Evolutionary conservation across 2,113 vertebrate species (phyloP).

Genomic region (Alces alces): DNA sequence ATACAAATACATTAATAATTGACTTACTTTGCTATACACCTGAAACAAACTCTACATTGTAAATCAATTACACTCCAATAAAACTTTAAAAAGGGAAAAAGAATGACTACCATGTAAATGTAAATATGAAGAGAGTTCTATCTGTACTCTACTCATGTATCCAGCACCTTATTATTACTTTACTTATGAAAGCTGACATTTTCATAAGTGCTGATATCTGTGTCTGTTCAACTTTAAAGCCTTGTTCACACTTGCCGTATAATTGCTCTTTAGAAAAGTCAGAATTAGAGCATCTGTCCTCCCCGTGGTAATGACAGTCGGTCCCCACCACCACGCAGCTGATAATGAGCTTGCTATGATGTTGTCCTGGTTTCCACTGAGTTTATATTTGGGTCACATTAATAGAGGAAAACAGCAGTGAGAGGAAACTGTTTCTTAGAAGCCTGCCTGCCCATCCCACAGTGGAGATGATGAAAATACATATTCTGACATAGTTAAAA

Average conservation of each 20-base stretch:
- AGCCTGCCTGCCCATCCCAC: background rate
- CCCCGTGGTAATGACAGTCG: background rate
- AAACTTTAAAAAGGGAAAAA: background rate
- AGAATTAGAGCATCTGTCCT: background rate
- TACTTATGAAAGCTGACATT: background rate
- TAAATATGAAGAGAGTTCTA: background rate
- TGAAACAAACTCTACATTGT: background rate
- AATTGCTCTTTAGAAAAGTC: background rate
- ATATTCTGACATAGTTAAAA: background rate
- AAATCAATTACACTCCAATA: background rate
- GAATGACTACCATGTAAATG: background rate
- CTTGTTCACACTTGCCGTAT: background rate
- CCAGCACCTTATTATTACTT: background rate
- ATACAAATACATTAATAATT: background rate
- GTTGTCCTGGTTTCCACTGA: background rate
- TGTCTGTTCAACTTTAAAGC: background rate
- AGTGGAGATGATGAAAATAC: background rate
- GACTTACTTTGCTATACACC: background rate
- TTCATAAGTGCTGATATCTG: background rate
- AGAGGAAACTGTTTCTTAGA: background rate
- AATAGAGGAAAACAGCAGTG: background rate
- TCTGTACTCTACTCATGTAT: background rate
- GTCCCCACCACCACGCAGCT: background rate
- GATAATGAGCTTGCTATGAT: background rate
- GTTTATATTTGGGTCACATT: conserved; percentile 30